Evolutionary conservation across 2,888 invertebrate species (phyloP).

Genomic region (Cyclophora punctaria): DNA sequence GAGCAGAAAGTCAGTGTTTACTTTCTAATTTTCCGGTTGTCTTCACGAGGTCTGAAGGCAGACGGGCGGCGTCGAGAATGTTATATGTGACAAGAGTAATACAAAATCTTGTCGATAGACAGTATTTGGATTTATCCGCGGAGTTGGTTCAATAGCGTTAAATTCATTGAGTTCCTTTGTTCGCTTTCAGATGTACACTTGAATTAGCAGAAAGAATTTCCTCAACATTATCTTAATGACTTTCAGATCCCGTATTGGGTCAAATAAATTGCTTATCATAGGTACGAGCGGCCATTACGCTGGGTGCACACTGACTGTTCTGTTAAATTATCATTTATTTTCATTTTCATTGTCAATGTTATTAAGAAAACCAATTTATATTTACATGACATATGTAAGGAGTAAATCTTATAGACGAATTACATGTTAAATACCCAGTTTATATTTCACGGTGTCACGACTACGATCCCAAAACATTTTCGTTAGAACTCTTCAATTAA

Average conservation of each 20-base stretch:
- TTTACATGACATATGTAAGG: too few relatives aligned
- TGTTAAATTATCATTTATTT: constrained; percentile 3
- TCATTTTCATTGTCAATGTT: background rate
- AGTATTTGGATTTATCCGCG: constrained; percentile 9
- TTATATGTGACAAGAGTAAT: constrained; percentile 48
- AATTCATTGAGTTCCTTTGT: constrained; percentile 15
- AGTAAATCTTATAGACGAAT: too few relatives aligned
- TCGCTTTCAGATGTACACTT: constrained; percentile 23
- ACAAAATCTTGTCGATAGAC: constrained; percentile 40
- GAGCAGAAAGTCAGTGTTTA: constrained; percentile 51
- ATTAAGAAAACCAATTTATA: too few relatives aligned
- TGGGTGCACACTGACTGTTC: constrained; percentile 10
- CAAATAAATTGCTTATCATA: constrained; percentile 62
- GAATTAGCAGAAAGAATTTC: constrained; percentile 35
- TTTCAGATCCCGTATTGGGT: constrained; percentile 52
- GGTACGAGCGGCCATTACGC: constrained; percentile 37
- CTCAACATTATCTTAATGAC: constrained; percentile 53
- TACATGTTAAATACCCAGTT: background rate
- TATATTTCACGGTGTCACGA: constrained; percentile 11
- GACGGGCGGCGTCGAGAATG: constrained; percentile 42
- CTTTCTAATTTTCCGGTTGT: constrained; percentile 73
- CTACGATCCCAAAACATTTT: constrained; percentile 1
- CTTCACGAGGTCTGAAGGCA: constrained; percentile 54
- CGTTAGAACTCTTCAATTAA: constrained; percentile 24
- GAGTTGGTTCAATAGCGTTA: constrained; percentile 15